Percentiles rank a stretch among this genome's conserved stretches.
These are phyloP conservation scores for Brotula barbata DNA, from an alignment of 2,797 vertebrate genomes.

Conservation along the genomic window DNA sequence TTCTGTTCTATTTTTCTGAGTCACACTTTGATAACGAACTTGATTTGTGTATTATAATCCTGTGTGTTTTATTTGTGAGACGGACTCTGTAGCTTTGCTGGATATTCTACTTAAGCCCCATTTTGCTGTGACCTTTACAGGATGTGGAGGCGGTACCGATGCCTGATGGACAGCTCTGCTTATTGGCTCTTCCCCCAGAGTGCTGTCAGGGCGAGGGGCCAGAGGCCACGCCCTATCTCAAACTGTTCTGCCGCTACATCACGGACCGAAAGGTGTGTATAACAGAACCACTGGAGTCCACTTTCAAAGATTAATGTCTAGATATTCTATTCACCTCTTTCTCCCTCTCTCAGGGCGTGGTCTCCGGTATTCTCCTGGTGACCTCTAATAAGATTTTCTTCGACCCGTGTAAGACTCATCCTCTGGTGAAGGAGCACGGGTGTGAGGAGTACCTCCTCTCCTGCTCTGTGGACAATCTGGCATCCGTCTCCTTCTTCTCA, in stretches of 20 bases:
- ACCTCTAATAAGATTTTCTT: conserved; percentile 84
- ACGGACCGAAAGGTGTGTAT: conserved; percentile 80
- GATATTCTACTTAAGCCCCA: not conserved
- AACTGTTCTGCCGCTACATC: conserved; percentile 81
- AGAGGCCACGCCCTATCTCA: conserved; percentile 74
- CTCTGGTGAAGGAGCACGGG: conserved; percentile 81
- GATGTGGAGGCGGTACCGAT: conserved; percentile 82
- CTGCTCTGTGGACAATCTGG: conserved; percentile 74
- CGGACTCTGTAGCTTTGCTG: too few relatives aligned
- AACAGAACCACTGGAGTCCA: not conserved
- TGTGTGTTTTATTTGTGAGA: too few relatives aligned
- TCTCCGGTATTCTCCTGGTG: conserved; percentile 81
- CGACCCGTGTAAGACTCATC: conserved; percentile 82
- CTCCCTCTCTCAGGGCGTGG: conserved; percentile 74
- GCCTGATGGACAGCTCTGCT: conserved; percentile 82
- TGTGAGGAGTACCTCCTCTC: conserved; percentile 84
- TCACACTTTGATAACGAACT: too few relatives aligned
- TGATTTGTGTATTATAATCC: too few relatives aligned
- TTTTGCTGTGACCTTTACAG: conserved; percentile 55
- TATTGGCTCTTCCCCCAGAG: conserved; percentile 80
- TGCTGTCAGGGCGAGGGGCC: conserved; percentile 76
- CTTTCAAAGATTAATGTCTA: not conserved
- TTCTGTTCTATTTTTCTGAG: too few relatives aligned
- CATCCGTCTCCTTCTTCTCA: conserved; percentile 78
- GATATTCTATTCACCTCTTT: not conserved